A percentile compares a stretch with the other conserved stretches of the same genome.
phyloP scores from a whole-genome alignment of 2,888 invertebrate genomes.

The Hyalella azteca region DNA sequence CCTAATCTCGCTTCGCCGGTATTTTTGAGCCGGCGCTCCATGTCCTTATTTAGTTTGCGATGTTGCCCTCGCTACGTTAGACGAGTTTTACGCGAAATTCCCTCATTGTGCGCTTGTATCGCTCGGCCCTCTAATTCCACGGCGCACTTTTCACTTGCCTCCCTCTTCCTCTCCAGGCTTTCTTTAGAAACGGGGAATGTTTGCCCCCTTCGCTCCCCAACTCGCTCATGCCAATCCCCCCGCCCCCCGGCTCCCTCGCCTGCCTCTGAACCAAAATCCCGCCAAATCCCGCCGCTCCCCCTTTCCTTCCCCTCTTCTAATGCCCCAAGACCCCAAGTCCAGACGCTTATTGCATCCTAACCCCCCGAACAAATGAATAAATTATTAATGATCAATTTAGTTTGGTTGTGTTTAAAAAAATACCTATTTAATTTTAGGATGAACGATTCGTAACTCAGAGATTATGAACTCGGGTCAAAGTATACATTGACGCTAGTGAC shows the following conservation, averaged over 20 bases:
- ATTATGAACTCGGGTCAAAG: no score
- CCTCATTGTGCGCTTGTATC: constrained; percentile 20
- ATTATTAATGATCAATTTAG: no score
- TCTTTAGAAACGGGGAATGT: background rate
- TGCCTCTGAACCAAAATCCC: background rate
- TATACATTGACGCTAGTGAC: no score
- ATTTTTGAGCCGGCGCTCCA: background rate
- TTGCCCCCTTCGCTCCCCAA: background rate
- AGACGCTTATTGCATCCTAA: no score
- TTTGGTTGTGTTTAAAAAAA: no score
- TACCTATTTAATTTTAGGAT: no score
- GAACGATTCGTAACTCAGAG: no score
- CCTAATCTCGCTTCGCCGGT: background rate
- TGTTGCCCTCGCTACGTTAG: constrained; percentile 17
- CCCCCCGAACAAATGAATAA: no score
- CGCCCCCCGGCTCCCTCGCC: background rate
- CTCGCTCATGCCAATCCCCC: background rate
- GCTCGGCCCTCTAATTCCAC: constrained; percentile 10
- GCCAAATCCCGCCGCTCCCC: background rate
- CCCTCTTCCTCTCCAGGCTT: background rate
- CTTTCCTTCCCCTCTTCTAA: background rate
- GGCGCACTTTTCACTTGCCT: background rate
- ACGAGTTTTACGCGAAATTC: background rate
- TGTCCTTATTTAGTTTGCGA: constrained; percentile 9
- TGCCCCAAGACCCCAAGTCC: no score